Conservation (phyloP, 2,888 invertebrate genomes). For the Tethea ocularis region DNA sequence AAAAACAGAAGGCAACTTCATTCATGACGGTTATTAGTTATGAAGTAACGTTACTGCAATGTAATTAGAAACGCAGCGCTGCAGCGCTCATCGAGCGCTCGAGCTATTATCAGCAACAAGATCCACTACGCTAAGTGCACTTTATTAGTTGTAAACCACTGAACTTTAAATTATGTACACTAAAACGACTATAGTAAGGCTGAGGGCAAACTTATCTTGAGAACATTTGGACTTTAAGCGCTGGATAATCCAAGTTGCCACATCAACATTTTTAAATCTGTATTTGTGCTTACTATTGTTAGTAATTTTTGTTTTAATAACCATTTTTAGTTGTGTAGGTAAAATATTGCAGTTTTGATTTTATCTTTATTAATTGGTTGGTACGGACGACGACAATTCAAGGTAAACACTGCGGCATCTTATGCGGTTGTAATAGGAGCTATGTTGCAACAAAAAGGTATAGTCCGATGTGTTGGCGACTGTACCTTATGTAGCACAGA, state of each 20-base stretch:
- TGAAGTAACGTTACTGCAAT: constrained; percentile 16
- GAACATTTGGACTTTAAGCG: not conserved
- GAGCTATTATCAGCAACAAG: constrained; percentile 36
- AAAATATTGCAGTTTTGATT: too few relatives aligned
- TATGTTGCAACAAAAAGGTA: too few relatives aligned
- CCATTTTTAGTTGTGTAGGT: too few relatives aligned
- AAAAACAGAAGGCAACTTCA: not conserved
- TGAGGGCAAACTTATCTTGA: not conserved
- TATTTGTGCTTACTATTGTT: too few relatives aligned
- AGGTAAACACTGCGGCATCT: too few relatives aligned
- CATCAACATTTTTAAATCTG: too few relatives aligned
- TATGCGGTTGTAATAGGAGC: too few relatives aligned
- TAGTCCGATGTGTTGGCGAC: too few relatives aligned
- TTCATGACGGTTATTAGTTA: not conserved
- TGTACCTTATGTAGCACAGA: too few relatives aligned
- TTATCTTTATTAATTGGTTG: too few relatives aligned
- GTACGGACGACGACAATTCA: too few relatives aligned
- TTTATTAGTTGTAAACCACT: constrained; percentile 24
- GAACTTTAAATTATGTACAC: constrained; percentile 21
- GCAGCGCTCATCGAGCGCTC: constrained; percentile 17
- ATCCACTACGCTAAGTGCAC: constrained; percentile 33
- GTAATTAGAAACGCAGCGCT: constrained; percentile 23
- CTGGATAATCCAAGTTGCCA: not conserved
- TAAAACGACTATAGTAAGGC: constrained; percentile 15
- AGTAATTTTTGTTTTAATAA: too few relatives aligned